Evolutionary conservation across 2,888 invertebrate species (phyloP).

Genomic region (Eupithecia dodoneata): DNA sequence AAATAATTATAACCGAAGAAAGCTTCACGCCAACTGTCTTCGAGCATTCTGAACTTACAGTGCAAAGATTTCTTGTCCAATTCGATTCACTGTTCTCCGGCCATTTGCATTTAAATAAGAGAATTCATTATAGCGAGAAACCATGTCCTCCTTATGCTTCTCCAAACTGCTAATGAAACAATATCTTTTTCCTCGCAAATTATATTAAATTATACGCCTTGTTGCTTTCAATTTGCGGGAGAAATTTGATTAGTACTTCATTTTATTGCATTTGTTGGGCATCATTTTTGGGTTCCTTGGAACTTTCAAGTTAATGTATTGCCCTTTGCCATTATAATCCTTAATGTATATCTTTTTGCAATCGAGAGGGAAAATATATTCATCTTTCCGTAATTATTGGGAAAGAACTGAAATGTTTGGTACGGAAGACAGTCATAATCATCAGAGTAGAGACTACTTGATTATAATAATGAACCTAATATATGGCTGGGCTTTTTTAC

Average conservation of each 20-base stretch:
- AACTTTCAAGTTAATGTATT: slow-evolving; percentile 1
- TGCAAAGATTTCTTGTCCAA: slow-evolving; percentile 9
- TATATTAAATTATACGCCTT: slow-evolving; percentile 23
- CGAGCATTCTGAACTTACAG: not conserved
- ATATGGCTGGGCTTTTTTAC: not conserved
- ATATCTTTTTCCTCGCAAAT: slow-evolving; percentile 20
- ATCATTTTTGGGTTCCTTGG: not conserved
- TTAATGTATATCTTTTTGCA: not conserved
- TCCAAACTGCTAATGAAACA: slow-evolving; percentile 17
- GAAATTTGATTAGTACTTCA: slow-evolving; percentile 13
- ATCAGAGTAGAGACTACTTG: not conserved
- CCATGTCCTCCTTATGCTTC: slow-evolving; percentile 25
- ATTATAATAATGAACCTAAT: not conserved
- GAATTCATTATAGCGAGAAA: slow-evolving; percentile 23
- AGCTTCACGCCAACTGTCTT: not conserved
- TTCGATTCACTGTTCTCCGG: slow-evolving; percentile 17
- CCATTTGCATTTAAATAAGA: slow-evolving; percentile 28
- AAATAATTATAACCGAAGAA: not conserved
- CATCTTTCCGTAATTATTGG: not conserved
- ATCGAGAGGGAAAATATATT: not conserved
- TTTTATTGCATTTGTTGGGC: slow-evolving; percentile 10
- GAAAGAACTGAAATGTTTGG: not conserved
- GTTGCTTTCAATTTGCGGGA: slow-evolving; percentile 26
- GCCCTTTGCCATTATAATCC: not conserved
- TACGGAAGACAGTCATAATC: not conserved